A percentile compares a stretch with the other conserved stretches of the same genome.
These are phyloP conservation scores for Patagioenas fasciata DNA, from an alignment of 2,113 vertebrate species.

Conservation along the genomic window DNA sequence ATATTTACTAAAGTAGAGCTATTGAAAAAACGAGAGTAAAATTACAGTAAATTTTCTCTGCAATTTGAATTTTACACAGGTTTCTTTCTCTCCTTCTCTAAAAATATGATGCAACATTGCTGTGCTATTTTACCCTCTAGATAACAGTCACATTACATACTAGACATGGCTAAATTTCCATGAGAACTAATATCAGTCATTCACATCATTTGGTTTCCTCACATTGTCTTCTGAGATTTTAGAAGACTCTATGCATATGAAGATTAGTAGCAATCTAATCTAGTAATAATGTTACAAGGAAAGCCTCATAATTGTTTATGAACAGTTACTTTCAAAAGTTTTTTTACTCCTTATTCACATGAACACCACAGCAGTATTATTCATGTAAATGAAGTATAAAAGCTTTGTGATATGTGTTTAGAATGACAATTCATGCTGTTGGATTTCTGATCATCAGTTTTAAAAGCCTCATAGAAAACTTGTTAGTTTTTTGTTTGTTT, in stretches of 20 bases:
- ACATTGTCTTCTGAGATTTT: not conserved
- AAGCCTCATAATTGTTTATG: not conserved
- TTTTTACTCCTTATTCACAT: not conserved
- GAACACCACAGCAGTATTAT: not conserved
- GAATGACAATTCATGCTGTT: not conserved
- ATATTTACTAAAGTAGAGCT: not conserved
- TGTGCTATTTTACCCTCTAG: not conserved
- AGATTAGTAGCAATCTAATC: not conserved
- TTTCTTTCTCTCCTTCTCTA: not conserved
- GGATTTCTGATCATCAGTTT: not conserved
- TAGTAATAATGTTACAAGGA: not conserved
- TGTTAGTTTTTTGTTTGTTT: too few species aligned
- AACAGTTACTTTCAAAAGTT: not conserved
- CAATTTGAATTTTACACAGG: not conserved
- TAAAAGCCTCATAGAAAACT: not conserved
- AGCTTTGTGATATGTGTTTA: not conserved
- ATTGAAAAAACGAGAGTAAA: not conserved
- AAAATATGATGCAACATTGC: not conserved
- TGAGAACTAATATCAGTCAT: not conserved
- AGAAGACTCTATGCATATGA: not conserved
- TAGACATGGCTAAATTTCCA: not conserved
- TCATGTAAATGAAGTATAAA: not conserved
- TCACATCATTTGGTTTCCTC: not conserved
- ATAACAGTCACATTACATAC: not conserved
- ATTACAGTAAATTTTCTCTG: not conserved